Base-by-base conservation (phyloP, 2,888 invertebrate species). In the Buathra laborator region DNA sequence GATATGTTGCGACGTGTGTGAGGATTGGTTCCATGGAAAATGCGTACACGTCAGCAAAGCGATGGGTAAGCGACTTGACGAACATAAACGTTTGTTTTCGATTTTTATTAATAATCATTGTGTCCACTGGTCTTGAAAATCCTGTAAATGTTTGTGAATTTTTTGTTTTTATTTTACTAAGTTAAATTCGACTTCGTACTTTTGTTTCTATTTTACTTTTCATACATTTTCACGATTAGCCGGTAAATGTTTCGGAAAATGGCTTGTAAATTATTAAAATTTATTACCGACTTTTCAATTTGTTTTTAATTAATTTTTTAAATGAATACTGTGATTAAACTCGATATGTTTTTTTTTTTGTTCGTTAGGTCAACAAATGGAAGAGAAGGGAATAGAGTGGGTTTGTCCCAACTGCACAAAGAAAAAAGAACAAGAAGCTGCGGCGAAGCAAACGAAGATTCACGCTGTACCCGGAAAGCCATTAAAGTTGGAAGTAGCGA, bases 1-100 rank as follows among this genome's bases (percentile, higher is more conserved):
- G 99, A 99, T 99, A 90, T 98, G 98, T 93, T 99, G 99, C 94
- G 99, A 99, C 94, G 96, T 96, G 14, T 99, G 99, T 93, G 98
- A 98, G 93, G 98, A 99, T 92, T 99, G 99, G 99, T 99, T 98
- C 93, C 99, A 99, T 93, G 99, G 99, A n/a, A 98, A 97, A 92
- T 99, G 99, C 94, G 99, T 99, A 14, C 98, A 97, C 89, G 97
- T 99, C 62, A 98, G 98, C 24, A 97, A 98, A 94, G 96, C 97
- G 0, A 97, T 98, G 97, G 98, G 98, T 77, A 91, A 93, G 92
- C 86, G 70, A 68, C 74, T 29, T 14, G 29, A 24, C 56, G 4
- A 9, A 19, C 4, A 29, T 7, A 81, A 32, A 10, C 1, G 24
- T 46, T 75, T 48, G 59, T 68, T 24, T 9, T 86, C 44, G 24